These are phyloP conservation scores for Willisornis vidua DNA, from an alignment of 2,113 vertebrate genomes.

Conservation along the genomic window DNA sequence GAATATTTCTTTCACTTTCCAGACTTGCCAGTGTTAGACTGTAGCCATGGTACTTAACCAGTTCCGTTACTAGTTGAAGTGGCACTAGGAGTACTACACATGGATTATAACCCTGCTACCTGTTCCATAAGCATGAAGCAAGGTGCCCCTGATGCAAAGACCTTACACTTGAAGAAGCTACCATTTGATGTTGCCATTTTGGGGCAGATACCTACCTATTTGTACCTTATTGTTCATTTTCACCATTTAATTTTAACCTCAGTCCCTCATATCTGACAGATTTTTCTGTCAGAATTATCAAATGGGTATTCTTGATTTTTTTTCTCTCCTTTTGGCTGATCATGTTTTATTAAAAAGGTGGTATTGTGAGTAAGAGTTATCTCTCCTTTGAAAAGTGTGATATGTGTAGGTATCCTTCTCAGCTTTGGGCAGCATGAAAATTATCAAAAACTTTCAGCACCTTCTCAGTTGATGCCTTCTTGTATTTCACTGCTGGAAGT, in stretches of 20 bases:
- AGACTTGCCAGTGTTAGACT: not conserved
- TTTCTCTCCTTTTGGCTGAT: accelerated
- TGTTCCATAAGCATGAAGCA: not conserved
- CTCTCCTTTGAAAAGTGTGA: not conserved
- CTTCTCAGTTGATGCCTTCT: not conserved
- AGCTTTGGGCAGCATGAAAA: not conserved
- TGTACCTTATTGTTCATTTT: not conserved
- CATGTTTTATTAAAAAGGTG: not conserved
- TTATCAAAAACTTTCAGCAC: not conserved
- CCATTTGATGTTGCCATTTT: not conserved
- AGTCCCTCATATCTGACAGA: not conserved
- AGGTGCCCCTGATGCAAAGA: not conserved
- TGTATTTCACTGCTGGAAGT: not conserved
- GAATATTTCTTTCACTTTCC: not conserved
- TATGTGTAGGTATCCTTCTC: not conserved
- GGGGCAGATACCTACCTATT: not conserved
- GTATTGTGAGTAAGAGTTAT: not conserved
- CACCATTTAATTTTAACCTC: not conserved
- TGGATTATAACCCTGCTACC: not conserved
- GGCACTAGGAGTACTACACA: not conserved
- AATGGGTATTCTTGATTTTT: not conserved
- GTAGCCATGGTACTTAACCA: not conserved
- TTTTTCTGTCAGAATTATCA: not conserved
- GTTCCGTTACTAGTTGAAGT: not conserved
- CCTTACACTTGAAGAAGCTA: not conserved